phyloP scores from a whole-genome alignment of 2,888 invertebrate species.

The Coecobrya sp. region DNA sequence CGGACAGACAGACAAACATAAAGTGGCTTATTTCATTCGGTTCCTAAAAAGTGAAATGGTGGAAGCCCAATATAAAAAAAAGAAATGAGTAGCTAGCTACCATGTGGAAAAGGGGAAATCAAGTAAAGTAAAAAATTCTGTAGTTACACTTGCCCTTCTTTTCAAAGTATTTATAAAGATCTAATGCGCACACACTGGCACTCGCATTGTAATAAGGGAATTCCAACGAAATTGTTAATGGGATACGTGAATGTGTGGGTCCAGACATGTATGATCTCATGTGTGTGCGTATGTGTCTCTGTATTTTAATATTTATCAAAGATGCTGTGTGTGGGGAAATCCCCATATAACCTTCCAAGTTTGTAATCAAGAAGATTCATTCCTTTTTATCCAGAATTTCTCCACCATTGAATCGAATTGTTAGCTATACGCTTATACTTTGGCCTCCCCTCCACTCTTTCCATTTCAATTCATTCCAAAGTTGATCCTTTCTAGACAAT shows the following conservation, averaged over 20 bases:
- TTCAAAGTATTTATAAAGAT: slow-evolving; percentile 44
- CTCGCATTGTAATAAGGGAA: not conserved
- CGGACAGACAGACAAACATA: too few relatives aligned
- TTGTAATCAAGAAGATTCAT: slow-evolving; percentile 53
- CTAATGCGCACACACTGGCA: not conserved
- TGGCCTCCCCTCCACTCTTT: not conserved
- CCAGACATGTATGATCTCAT: slow-evolving; percentile 1
- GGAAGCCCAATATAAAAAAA: slow-evolving; percentile 17
- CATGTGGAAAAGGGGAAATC: not conserved
- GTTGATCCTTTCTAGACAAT: slow-evolving; percentile 63
- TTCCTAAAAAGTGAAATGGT: too few relatives aligned
- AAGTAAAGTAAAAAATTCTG: slow-evolving; percentile 22
- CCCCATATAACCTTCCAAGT: slow-evolving; percentile 30
- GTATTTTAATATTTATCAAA: slow-evolving; percentile 52
- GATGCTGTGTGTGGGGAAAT: slow-evolving; percentile 35
- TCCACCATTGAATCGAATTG: slow-evolving; percentile 60
- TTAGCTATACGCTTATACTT: not conserved
- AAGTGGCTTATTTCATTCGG: too few relatives aligned
- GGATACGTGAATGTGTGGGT: slow-evolving; percentile 44
- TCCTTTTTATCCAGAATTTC: slow-evolving; percentile 53
- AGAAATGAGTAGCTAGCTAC: slow-evolving; percentile 16
- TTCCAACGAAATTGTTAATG: slow-evolving; percentile 51
- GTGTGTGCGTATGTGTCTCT: not conserved
- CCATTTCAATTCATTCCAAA: slow-evolving; percentile 32
- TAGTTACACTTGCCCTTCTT: slow-evolving; percentile 42